phyloP scores from a whole-genome alignment of 2,113 vertebrate genomes.

The Actenoides hombroni region DNA sequence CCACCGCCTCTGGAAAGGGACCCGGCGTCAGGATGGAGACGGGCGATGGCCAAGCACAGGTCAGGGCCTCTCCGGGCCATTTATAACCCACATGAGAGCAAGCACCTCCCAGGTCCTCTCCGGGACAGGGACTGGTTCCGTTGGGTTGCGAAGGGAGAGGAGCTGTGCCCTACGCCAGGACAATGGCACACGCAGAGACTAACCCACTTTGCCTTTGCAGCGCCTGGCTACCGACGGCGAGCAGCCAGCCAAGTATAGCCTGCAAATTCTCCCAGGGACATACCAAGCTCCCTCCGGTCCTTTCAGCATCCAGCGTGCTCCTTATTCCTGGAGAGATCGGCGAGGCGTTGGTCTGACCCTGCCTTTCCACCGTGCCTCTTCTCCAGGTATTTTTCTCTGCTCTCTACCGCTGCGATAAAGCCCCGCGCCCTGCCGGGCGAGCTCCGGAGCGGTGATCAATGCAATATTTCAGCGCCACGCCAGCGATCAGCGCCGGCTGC shows the following conservation, averaged over 20 bases:
- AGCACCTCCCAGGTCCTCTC: neutral
- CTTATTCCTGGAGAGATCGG: neutral
- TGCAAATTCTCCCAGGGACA: neutral
- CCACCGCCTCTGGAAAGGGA: neutral
- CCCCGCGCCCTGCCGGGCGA: neutral
- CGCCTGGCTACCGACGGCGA: neutral
- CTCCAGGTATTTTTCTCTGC: neutral
- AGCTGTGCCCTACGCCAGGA: neutral
- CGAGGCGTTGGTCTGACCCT: neutral
- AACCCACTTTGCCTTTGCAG: neutral
- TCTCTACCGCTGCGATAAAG: neutral
- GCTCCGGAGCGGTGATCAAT: neutral
- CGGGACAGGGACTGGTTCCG: neutral
- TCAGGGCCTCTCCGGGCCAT: neutral
- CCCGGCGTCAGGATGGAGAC: rapidly evolving
- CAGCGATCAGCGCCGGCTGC: neutral
- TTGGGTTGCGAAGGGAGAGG: neutral
- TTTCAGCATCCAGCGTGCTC: neutral
- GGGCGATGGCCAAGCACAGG: rapidly evolving
- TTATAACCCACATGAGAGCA: neutral
- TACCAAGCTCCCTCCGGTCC: neutral
- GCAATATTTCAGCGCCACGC: neutral
- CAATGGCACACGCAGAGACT: neutral
- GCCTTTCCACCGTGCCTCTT: neutral
- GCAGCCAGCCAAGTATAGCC: neutral